Percentiles rank a stretch among this genome's conserved stretches.
Conservation (phyloP, 2,888 invertebrate species). For the Azorinus chamasolen region DNA sequence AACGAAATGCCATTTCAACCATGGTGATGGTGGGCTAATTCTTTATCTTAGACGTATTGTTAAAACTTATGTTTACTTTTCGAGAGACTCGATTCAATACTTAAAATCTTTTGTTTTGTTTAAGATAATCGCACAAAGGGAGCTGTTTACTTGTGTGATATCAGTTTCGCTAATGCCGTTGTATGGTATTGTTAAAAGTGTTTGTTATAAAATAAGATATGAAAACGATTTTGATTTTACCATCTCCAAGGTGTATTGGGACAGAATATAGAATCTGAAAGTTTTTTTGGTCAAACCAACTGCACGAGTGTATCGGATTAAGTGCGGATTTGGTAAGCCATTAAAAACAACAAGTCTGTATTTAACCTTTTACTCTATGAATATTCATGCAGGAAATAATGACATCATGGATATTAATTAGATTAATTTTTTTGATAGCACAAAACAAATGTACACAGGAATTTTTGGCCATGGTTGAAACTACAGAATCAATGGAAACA, state of each 20-base stretch:
- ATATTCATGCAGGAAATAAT: too few species aligned
- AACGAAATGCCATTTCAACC: slow-evolving; percentile 56
- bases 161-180: slow-evolving; percentile 64
- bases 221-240: slow-evolving; percentile 56
- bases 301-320: too few species aligned
- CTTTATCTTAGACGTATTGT: slow-evolving; percentile 68
- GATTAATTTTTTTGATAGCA: too few species aligned
- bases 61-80: slow-evolving; percentile 68
- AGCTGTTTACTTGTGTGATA: slow-evolving; percentile 64
- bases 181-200: slow-evolving; percentile 62
- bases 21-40: slow-evolving; percentile 45
- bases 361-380: too few species aligned
- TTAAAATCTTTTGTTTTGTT: slow-evolving; percentile 69
- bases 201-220: slow-evolving; percentile 67
- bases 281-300: too few species aligned
- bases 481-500: too few species aligned
- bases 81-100: slow-evolving; percentile 64
- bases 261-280: too few species aligned
- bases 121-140: slow-evolving; percentile 65
- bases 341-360: too few species aligned
- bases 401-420: too few species aligned
- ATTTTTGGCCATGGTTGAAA: too few species aligned
- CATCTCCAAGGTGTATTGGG: neutral
- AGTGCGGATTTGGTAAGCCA: too few species aligned
- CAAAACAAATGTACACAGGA: too few species aligned